Evolutionary conservation across 1,140 invertebrate genomes (phyloP), one percentile per base, ranked within the genome.

Genomic region (Drosophila tani): DNA sequence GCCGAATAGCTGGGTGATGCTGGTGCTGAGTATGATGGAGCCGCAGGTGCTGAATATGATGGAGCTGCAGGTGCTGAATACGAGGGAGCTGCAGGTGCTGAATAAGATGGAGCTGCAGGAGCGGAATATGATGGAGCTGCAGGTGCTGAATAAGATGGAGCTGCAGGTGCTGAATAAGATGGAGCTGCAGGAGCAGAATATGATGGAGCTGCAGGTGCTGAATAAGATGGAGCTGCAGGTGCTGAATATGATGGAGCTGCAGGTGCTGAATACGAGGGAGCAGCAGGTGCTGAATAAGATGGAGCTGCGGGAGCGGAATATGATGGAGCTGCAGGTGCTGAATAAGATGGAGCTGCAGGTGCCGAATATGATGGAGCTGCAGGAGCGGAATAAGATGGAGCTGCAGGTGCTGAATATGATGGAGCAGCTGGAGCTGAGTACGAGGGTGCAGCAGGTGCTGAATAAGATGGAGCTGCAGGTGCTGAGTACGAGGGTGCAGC

Each of bases 241-340:
- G 68, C 70, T 8, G 70, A 74, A 15, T 63, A 69, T 0, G 29
- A 35, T 7, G 43, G 49, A 1, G 71, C 59, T 0, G 60, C 60
- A 1, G 77, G 49, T 12, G 77, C 65, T 24, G 67, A 66, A 46
- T 76, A 76, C 0, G 58, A 49, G 14, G 56, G 49, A 8, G 64
- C 64, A 1, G 58, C 41, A 0, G 71, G 66, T 0, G 76, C 75
- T 43, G 75, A 78, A 47, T 78, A 78, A 0, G 40, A 47, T 0
- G 70, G 47, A 9, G 70, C 50, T 0, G 64, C 51, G 5, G 75
- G 75, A 2, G 64, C 65, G 12, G 76, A 70, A 47, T 79, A 79
- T 0, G 32, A 35, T 5, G 76, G 60, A 21, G 59, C 64, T 0
- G 55, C 43, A 45, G 60, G 59, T 17, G 60, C 60, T 15, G 68